Evolutionary conservation across 2,888 invertebrate genomes (phyloP).

Genomic region (Hirtodrosophila duncani): DNA sequence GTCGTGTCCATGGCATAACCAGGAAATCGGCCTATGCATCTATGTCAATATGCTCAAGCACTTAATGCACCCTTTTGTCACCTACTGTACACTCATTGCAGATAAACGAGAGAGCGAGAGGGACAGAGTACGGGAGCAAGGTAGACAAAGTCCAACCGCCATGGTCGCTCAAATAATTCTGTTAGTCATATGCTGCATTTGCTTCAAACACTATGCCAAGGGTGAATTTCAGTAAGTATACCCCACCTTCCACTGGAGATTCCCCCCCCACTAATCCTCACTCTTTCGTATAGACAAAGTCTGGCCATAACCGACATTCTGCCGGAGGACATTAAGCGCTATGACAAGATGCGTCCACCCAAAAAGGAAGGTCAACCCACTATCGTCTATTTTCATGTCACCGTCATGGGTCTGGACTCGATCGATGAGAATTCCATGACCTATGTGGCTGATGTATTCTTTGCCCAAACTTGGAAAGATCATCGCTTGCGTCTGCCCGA

Average conservation of each 20-base stretch:
- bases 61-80: constrained; percentile 15
- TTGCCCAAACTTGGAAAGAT: constrained; percentile 96
- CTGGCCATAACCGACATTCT: constrained; percentile 90
- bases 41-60: constrained; percentile 5
- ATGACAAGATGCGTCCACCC: constrained; percentile 96
- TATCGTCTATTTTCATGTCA: constrained; percentile 93
- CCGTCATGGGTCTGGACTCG: constrained; percentile 96
- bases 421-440: constrained; percentile 98
- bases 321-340: constrained; percentile 90
- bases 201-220: constrained; percentile 72
- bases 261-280: neutral
- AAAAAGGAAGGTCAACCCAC: constrained; percentile 93
- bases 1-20: constrained; percentile 35
- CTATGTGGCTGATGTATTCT: constrained; percentile 94
- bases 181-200: constrained; percentile 74
- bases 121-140: neutral
- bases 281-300: constrained; percentile 78
- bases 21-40: constrained; percentile 22
- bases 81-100: constrained; percentile 21
- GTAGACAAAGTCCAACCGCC: neutral
- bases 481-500: constrained; percentile 90
- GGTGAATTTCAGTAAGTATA: constrained; percentile 77
- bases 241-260: neutral
- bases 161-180: constrained; percentile 76
- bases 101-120: neutral